Conservation (phyloP, 2,113 vertebrate species). For the Anas platyrhynchos region DNA sequence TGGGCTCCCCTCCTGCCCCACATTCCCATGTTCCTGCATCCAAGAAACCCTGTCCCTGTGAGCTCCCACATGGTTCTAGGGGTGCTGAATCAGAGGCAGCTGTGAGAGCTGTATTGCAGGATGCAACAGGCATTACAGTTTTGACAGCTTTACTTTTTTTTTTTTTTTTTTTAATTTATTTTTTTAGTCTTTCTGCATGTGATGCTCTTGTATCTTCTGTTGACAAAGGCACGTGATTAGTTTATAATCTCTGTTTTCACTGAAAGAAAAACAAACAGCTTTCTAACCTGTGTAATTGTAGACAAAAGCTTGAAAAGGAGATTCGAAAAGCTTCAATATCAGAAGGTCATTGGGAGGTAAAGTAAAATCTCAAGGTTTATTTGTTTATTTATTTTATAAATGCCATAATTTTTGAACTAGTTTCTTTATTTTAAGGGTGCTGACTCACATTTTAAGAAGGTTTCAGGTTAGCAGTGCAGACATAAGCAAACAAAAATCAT, state of each 20-base stretch:
- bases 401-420: neutral
- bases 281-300: neutral
- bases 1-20: neutral
- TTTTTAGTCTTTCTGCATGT: neutral
- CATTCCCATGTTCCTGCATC: neutral
- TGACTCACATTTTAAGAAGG: neutral
- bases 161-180: too few relatives aligned
- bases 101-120: neutral
- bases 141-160: neutral
- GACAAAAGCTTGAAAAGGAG: neutral
- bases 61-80: neutral
- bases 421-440: neutral
- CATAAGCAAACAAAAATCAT: neutral
- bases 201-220: neutral
- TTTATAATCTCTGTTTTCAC: neutral
- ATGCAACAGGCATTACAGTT: neutral
- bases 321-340: neutral
- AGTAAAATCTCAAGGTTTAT: neutral
- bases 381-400: neutral
- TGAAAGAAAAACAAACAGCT: neutral
- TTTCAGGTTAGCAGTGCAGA: neutral
- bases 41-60: accelerated
- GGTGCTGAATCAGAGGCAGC: neutral
- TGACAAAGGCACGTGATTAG: neutral
- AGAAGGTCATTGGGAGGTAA: neutral